These are phyloP conservation scores for Apistogramma diplotaenia DNA, from an alignment of 2,113 vertebrate genomes.

Conservation along the genomic window DNA sequence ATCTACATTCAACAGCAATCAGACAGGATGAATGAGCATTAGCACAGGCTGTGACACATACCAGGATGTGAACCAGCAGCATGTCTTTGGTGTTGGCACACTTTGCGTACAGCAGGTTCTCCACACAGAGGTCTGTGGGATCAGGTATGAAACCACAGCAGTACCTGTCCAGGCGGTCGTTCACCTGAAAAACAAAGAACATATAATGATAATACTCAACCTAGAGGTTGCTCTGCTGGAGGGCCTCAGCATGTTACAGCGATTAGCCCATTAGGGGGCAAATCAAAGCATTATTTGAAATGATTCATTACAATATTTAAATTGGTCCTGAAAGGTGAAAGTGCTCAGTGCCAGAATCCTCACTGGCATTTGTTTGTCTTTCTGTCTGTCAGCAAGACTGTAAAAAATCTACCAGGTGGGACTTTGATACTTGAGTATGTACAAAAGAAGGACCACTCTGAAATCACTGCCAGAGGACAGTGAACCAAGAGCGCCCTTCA, in stretches of 20 bases:
- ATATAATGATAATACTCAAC: background rate
- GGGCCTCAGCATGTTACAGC: background rate
- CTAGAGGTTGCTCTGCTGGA: background rate
- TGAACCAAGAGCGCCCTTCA: background rate
- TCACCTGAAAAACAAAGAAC: constrained; percentile 75
- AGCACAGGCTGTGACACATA: constrained; percentile 43
- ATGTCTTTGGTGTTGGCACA: constrained; percentile 82
- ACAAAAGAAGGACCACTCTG: background rate
- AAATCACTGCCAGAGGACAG: background rate
- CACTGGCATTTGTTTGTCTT: background rate
- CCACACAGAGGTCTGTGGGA: constrained; percentile 83
- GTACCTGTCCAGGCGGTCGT: constrained; percentile 90
- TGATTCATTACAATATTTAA: too few species aligned
- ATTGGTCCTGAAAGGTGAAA: background rate
- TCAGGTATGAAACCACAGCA: constrained; percentile 92
- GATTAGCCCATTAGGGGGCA: background rate
- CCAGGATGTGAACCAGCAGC: constrained; percentile 92
- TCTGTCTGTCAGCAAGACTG: background rate
- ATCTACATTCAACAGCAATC: background rate
- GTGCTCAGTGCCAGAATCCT: background rate
- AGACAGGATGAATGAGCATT: background rate
- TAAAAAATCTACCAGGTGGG: background rate
- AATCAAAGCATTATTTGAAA: too few species aligned
- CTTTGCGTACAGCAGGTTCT: constrained; percentile 85
- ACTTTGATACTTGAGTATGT: background rate